Base-by-base conservation (phyloP, 2,113 vertebrate species). In the Gavia stellata region DNA sequence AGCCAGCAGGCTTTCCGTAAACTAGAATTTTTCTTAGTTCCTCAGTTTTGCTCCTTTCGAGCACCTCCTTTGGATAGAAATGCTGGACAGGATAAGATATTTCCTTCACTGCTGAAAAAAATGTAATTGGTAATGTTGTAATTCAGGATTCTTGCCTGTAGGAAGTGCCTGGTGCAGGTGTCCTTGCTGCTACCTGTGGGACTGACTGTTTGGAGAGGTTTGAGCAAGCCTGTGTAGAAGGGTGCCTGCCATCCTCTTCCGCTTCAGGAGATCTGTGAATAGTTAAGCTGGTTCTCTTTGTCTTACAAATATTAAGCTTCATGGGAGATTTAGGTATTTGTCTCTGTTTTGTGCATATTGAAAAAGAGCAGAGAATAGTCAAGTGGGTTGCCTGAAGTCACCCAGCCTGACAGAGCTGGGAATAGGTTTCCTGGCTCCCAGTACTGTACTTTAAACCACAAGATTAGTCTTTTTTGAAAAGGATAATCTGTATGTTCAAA, bases 401-500 rank as follows among this genome's bases (percentile, higher is more conserved):
- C 84, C 89, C 66, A 83, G 86, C 65, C 91, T 44, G 66, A 28
- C 81, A 86, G 90, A 91, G 90, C 75, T 95, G 84, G 91, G 77
- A 94, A 73, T 73, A 92, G 81, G 63, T 81, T 93, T 92, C 55
- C 62, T 95, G 80, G 66, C 84, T 94, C 70, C 56, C 55, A 61
- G 56, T 52, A 84, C 95, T 96, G 92, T 95, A 92, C 89, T 95
- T 92, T 92, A 95, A 95, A 97, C 84, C 78, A 70, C 62, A 92
- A 96, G 94, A 94, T 92, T 77, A 95, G 89, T 86, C 74, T 92
- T 90, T 96, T 94, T 77, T 87, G 78, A 90, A 94, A 95, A 82
- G 87, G 90, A 92, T 97, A 86, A 96, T 96, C 94, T 97, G 66
- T 91, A 36, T 70, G 78, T 96, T 96, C 93, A 96, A 93, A 97